Conservation (phyloP, 1,140 invertebrate genomes). For the Reticulitermes speratus region DNA sequence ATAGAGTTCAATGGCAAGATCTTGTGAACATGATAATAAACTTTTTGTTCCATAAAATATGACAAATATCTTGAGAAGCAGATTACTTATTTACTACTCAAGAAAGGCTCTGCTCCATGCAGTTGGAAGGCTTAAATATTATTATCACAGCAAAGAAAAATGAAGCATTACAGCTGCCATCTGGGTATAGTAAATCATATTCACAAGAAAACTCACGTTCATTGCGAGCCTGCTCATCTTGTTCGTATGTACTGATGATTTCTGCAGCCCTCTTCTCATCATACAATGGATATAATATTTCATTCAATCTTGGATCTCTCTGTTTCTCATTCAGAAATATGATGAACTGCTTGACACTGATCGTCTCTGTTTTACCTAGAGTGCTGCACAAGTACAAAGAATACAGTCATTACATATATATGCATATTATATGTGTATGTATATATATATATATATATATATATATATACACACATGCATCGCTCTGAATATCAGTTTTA, state of each 20-base stretch:
- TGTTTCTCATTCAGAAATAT: constrained; percentile 98
- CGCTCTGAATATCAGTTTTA: no score
- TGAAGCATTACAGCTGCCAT: neutral
- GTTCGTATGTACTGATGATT: constrained; percentile 94
- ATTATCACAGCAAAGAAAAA: no score
- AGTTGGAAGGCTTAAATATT: no score
- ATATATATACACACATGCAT: neutral
- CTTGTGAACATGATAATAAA: no score
- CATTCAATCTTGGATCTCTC: constrained; percentile 96
- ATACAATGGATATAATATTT: constrained; percentile 97
- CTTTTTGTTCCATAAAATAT: no score
- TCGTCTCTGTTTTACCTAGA: constrained; percentile 84
- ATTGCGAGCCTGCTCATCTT: constrained; percentile 74
- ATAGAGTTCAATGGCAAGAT: no score
- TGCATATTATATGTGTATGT: neutral
- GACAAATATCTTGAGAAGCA: no score
- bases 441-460: neutral
- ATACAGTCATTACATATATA: neutral
- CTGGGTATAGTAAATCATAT: neutral
- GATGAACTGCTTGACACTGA: constrained; percentile 85
- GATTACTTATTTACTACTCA: no score
- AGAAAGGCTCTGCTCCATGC: no score
- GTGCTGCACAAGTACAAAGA: constrained; percentile 59
- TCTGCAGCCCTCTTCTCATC: constrained; percentile 91
- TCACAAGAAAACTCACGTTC: constrained; percentile 62